Base-by-base conservation (phyloP, 2,797 vertebrate species). In the Carapus acus region DNA sequence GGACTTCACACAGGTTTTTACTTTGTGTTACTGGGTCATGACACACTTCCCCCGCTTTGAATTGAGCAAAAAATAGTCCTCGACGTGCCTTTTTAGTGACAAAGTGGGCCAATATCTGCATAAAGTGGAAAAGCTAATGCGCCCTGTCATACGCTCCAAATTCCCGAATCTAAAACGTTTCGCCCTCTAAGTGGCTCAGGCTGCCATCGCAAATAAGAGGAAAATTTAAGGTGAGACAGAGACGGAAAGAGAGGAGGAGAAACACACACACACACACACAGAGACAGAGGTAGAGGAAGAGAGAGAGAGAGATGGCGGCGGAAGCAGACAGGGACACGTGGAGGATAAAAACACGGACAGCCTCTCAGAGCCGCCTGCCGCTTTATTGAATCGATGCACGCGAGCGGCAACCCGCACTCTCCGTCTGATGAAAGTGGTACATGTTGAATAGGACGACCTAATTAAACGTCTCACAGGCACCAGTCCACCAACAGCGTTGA, bases 21-120 rank as follows among this genome's bases (percentile, higher is more conserved):
- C 71, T 69, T 62, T 55, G 65, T 83, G 81, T 73, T 86, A 85
- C 78, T 86, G 61, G 85, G 84, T 84, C 83, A 81, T 81, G 81
- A 78, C 83, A 85, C 76, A 85, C 83, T 85, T 85, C 77, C 57
- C 66, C 63, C 65, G 62, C 77, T 81, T 85, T 82, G 69, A 82
- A 74, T 77, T 73, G 66, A 67, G 81, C 76, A 79, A 81, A 82
- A 21, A 84, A 84, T 83, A 85, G 79, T 83, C 77, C 73, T 69
- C 69, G 50, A 40, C 60, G 58, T 33, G 65, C 54, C 68, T 64
- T 81, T 79, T 72, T 70, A 74, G 69, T 52, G 65, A 79, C 77
- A 83, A 84, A 85, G 75, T 87, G 82, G 85, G 85, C 80, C 84
- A 84, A 69, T 79, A 77, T 78, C 78, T 82, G 78, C 81, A 83